Evolutionary conservation across 2,888 invertebrate genomes (phyloP).

Genomic region (Lepidocyrtoides sp.): DNA sequence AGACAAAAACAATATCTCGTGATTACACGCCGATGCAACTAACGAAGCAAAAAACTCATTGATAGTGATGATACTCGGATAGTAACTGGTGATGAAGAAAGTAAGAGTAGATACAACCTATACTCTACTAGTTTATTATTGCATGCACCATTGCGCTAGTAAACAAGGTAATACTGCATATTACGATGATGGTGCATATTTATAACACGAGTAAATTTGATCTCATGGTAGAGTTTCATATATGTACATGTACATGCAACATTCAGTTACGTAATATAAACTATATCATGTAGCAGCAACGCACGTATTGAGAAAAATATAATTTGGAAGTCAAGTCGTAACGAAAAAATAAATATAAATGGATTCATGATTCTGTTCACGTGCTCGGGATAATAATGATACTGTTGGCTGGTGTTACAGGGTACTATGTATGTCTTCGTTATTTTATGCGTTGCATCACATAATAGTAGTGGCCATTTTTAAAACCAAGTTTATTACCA

Average conservation of each 20-base stretch:
- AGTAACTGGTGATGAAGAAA: neutral
- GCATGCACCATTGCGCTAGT: neutral
- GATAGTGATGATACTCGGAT: slow-evolving; percentile 1
- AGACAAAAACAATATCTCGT: neutral
- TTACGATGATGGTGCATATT: neutral
- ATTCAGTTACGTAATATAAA: too few species aligned
- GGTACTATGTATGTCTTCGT: neutral
- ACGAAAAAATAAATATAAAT: slow-evolving; percentile 9
- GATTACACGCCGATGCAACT: slow-evolving; percentile 11
- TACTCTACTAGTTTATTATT: neutral
- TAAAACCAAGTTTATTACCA: slow-evolving; percentile 19
- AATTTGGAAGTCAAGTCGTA: slow-evolving; percentile 13
- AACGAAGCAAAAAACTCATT: slow-evolving; percentile 46
- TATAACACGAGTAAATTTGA: neutral
- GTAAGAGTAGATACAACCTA: neutral
- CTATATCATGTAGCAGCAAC: neutral
- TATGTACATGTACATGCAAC: too few species aligned
- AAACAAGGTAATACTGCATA: neutral
- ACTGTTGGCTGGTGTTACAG: neutral
- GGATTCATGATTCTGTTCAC: slow-evolving; percentile 23
- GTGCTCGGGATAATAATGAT: slow-evolving; percentile 15
- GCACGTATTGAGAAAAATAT: neutral
- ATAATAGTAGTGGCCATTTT: slow-evolving; percentile 16
- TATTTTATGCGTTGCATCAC: slow-evolving; percentile 44
- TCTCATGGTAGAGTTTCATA: too few species aligned